A percentile compares a stretch with the other conserved stretches of the same genome.
These are phyloP conservation scores for Aix galericulata DNA, from an alignment of 2,113 vertebrate genomes.

Conservation along the genomic window DNA sequence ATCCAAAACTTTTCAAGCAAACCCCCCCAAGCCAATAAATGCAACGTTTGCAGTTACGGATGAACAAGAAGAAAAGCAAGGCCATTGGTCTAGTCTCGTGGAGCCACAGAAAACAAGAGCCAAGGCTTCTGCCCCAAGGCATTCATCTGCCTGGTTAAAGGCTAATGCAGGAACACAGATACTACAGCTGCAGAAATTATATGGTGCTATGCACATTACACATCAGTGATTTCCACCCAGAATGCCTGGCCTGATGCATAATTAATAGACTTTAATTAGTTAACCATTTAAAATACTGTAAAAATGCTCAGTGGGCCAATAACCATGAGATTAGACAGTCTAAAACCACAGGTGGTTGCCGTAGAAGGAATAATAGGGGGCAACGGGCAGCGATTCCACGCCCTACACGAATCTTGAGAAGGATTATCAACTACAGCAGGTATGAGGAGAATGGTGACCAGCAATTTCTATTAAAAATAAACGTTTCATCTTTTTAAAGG, in stretches of 20 bases:
- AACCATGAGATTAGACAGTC: not conserved
- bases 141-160: not conserved
- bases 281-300: not conserved
- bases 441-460: not conserved
- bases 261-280: conserved; percentile 28
- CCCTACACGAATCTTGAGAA: not conserved
- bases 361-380: not conserved
- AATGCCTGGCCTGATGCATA: not conserved
- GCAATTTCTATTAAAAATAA: not conserved
- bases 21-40: not conserved
- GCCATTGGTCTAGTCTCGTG: not conserved
- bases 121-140: not conserved
- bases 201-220: not conserved
- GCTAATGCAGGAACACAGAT: not conserved
- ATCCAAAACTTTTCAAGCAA: not conserved
- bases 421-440: not conserved
- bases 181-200: not conserved
- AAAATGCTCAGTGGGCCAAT: not conserved
- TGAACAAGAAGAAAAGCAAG: not conserved
- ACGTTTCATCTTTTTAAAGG: not conserved
- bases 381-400: not conserved
- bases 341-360: not conserved
- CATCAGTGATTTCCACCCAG: not conserved
- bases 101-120: not conserved
- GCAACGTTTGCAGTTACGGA: not conserved